These are phyloP conservation scores for Oriolus oriolus DNA, from an alignment of 2,113 vertebrate species.

Conservation along the genomic window DNA sequence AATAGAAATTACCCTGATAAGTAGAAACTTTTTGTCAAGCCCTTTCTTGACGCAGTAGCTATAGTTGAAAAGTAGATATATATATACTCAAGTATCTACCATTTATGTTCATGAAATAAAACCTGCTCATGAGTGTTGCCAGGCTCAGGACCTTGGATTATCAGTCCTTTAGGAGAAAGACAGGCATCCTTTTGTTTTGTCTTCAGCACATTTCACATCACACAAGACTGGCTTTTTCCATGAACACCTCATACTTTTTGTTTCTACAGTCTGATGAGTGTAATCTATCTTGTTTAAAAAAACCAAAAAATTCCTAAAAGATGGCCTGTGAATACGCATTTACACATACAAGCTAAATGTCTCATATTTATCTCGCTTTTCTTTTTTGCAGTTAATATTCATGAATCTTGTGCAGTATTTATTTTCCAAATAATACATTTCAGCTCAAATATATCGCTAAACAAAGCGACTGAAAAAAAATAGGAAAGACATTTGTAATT, in stretches of 20 bases:
- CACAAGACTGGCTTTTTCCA: background rate
- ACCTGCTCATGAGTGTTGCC: background rate
- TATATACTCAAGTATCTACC: background rate
- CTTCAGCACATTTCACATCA: background rate
- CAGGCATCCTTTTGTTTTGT: background rate
- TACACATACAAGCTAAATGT: slow-evolving; percentile 8
- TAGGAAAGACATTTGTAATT: slow-evolving; percentile 6
- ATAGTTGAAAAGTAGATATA: background rate
- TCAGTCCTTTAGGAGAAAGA: background rate
- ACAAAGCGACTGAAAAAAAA: slow-evolving; percentile 31
- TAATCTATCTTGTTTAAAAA: slow-evolving; percentile 49
- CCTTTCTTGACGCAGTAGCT: background rate
- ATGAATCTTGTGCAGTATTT: slow-evolving; percentile 33
- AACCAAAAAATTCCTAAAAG: background rate
- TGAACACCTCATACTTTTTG: background rate
- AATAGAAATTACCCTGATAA: background rate
- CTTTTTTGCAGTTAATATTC: slow-evolving; percentile 44
- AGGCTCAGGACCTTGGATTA: background rate
- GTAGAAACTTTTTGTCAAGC: background rate
- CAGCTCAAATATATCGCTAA: slow-evolving; percentile 13
- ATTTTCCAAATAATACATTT: slow-evolving; percentile 50
- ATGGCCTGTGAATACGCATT: background rate
- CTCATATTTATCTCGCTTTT: slow-evolving; percentile 30
- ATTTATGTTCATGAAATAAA: background rate
- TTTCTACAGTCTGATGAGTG: slow-evolving; percentile 32